phyloP scores from a whole-genome alignment of 2,888 invertebrate species.

The Limnephilus marmoratus region DNA sequence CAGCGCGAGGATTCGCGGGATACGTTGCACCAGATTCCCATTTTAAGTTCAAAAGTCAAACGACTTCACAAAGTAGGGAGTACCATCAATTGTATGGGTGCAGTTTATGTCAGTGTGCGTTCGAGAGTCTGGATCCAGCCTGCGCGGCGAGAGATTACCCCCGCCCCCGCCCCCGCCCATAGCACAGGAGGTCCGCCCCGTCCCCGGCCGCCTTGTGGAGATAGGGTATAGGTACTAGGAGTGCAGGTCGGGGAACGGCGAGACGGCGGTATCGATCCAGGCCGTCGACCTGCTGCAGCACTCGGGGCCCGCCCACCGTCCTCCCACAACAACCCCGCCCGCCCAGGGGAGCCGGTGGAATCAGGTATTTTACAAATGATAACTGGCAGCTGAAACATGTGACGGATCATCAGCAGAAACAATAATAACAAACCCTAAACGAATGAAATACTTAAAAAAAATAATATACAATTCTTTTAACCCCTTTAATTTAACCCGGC shows the following conservation, averaged over 20 bases:
- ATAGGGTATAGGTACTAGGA: neutral
- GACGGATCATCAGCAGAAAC: neutral
- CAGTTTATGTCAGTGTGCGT: neutral
- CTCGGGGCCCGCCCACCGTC: conserved; percentile 63
- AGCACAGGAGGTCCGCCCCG: neutral
- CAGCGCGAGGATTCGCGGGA: neutral
- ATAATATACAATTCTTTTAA: no score
- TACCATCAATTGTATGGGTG: neutral
- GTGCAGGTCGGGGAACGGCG: conserved; percentile 48
- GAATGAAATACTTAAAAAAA: no score
- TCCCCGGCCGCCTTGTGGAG: neutral
- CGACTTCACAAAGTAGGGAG: conserved; percentile 8
- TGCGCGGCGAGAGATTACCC: neutral
- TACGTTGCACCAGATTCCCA: conserved; percentile 1
- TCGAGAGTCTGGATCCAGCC: neutral
- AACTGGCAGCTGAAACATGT: neutral
- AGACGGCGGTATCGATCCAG: conserved; percentile 50
- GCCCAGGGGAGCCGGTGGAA: neutral
- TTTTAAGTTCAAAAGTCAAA: conserved; percentile 19
- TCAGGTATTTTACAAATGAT: neutral
- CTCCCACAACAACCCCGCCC: conserved; percentile 70
- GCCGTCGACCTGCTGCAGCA: conserved; percentile 24
- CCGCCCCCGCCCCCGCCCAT: neutral
- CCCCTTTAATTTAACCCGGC: no score
- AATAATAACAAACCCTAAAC: neutral